Conservation (phyloP, 2,113 vertebrate species). For the Sialia sialis region DNA sequence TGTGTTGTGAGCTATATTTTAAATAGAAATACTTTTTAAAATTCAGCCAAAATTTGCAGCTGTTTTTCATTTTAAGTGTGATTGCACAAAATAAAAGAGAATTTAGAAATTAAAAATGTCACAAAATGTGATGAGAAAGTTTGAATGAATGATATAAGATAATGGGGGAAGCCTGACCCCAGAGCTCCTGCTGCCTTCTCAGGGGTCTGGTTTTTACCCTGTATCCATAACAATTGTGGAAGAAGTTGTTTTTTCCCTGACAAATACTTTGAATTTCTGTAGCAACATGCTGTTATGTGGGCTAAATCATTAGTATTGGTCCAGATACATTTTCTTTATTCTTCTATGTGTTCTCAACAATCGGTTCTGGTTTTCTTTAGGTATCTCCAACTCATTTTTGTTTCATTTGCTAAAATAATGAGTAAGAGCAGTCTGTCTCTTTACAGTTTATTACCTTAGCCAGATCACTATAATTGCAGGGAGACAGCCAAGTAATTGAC, state of each 20-base stretch:
- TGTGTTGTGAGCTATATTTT: not conserved
- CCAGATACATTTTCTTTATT: not conserved
- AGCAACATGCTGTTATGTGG: not conserved
- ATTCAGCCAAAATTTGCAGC: constrained; percentile 15
- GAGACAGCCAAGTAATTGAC: not conserved
- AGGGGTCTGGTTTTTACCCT: not conserved
- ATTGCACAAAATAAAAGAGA: not conserved
- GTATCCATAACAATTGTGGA: not conserved
- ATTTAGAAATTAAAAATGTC: constrained; percentile 17
- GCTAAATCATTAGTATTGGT: not conserved
- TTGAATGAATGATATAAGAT: not conserved
- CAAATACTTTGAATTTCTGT: not conserved
- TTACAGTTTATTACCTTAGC: not conserved
- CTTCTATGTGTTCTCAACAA: not conserved
- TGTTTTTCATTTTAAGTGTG: not conserved
- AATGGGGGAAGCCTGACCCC: not conserved
- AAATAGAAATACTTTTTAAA: not conserved
- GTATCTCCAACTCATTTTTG: not conserved
- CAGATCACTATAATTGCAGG: not conserved
- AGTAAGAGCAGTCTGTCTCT: not conserved
- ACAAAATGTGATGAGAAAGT: not conserved
- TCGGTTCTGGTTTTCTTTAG: not conserved
- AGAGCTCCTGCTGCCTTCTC: not conserved
- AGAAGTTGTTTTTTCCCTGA: not conserved
- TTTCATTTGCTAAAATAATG: not conserved